These are phyloP conservation scores for Luehdorfia chinensis DNA, from an alignment of 1,140 invertebrate genomes.

Conservation along the genomic window DNA sequence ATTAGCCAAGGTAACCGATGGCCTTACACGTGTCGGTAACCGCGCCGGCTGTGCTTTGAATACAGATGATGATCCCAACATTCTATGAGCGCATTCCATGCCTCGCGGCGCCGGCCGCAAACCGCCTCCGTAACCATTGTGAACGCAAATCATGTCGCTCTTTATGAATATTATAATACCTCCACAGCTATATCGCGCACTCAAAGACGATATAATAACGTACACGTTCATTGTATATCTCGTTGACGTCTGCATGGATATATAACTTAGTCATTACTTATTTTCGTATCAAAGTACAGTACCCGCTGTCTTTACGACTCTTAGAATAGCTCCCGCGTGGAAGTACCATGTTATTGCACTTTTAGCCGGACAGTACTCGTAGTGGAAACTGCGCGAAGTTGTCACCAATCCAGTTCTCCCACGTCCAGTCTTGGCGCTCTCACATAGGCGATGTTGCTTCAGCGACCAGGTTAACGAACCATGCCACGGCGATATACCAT, in stretches of 20 bases:
- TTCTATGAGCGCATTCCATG: slow-evolving; percentile 62
- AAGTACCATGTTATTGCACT: slow-evolving; percentile 47
- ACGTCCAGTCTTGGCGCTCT: slow-evolving; percentile 39
- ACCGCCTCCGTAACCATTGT: slow-evolving; percentile 27
- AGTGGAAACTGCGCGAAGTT: slow-evolving; percentile 39
- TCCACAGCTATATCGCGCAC: slow-evolving; percentile 4
- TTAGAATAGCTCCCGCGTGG: slow-evolving; percentile 45
- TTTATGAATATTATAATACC: slow-evolving; percentile 15
- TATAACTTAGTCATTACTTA: slow-evolving; percentile 22
- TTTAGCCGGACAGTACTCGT: slow-evolving; percentile 30
- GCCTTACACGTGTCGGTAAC: slow-evolving; percentile 61
- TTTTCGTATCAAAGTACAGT: slow-evolving; percentile 27
- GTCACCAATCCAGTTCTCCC: slow-evolving; percentile 63
- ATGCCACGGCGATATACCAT: slow-evolving; percentile 17
- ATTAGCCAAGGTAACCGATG: slow-evolving; percentile 54
- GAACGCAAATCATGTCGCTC: slow-evolving; percentile 12
- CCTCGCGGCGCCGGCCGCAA: slow-evolving; percentile 37
- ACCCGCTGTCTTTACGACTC: slow-evolving; percentile 37
- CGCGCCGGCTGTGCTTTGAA: slow-evolving; percentile 45
- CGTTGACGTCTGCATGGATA: slow-evolving; percentile 9
- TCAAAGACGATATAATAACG: not conserved
- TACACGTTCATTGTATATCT: slow-evolving; percentile 7
- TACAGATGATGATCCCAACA: slow-evolving; percentile 54
- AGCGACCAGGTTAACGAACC: slow-evolving; percentile 41
- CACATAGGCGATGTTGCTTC: slow-evolving; percentile 15